Evolutionary conservation across 2,797 vertebrate species (phyloP), one percentile per base, ranked within the genome.

Genomic region (Trachurus trachurus): DNA sequence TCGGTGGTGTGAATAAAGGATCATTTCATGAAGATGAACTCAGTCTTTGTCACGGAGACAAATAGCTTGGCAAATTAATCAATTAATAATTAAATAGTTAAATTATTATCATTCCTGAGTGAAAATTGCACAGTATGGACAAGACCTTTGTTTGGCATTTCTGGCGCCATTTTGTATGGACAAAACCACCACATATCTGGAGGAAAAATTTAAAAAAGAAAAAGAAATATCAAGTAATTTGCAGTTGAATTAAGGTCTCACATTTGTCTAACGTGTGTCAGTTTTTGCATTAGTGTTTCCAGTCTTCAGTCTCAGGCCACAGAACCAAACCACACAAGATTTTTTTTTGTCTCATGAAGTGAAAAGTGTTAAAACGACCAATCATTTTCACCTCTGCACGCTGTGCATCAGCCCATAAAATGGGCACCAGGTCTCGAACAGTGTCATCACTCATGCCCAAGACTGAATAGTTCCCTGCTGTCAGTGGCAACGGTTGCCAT

Each of bases 401-500:
- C 17, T 44, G 70, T 74, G 44, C 50, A 47, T 65, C 60, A 71
- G 39, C 72, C 58, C 60, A 72, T 70, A 56, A 84, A 84, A 84
- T 56, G 44, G 47, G 58, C 56, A 75, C 73, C 53, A 66, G 73
- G 40, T 76, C 62, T 62, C 6, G 3, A 76, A 66, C 61, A 65
- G 59, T 66, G 69, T 64, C 85, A 84, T 87, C 76, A 76, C 81
- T 87, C 76, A 86, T 84, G 67, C 47, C 79, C 56, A 71, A 67
- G 49, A 86, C 80, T 54, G 66, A 82, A 86, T 74, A 63, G 63
- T 74, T 86, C 73, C 80, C 76, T 64, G 83, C 77, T 80, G 81
- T 88, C 86, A 80, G 37, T 85, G 86, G 85, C 69, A 87, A 86
- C 70, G 34, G 90, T 92, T 90, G 85, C 88, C 62, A 71, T 83